phyloP scores from a whole-genome alignment of 2,888 invertebrate genomes.

The Drosophila longiperda region DNA sequence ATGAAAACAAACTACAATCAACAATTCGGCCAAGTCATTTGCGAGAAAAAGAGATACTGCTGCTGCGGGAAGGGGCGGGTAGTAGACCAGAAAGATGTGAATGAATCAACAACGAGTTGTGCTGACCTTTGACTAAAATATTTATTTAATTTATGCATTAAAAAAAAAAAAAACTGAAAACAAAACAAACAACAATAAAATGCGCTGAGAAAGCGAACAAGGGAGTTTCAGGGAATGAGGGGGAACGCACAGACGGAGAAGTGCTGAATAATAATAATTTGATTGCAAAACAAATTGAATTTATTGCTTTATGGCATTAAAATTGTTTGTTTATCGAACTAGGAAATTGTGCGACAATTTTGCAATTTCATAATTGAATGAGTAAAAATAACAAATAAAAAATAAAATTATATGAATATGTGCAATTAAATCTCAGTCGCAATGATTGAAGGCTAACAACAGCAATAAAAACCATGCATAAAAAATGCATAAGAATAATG shows the following conservation, averaged over 20 bases:
- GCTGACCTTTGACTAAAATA: conserved; percentile 58
- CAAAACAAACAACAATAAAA: conserved; percentile 16
- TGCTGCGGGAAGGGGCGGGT: neutral
- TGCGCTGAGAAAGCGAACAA: conserved; percentile 8
- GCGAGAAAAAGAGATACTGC: neutral
- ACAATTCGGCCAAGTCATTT: conserved; percentile 19
- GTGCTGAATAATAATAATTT: conserved; percentile 36
- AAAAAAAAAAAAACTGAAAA: conserved; percentile 7
- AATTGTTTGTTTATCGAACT: conserved; percentile 45
- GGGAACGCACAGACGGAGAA: neutral
- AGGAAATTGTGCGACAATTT: conserved; percentile 45
- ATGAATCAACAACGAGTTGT: conserved; percentile 59
- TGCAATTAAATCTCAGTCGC: conserved; percentile 35
- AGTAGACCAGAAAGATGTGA: conserved; percentile 42
- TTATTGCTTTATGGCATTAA: conserved; percentile 31
- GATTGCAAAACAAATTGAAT: conserved; percentile 45
- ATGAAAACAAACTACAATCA: conserved; percentile 14
- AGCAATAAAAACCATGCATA: conserved; percentile 19
- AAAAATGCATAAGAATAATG: conserved; percentile 3
- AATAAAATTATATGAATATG: conserved; percentile 13
- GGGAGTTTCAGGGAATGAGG: conserved; percentile 11
- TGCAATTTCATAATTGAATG: conserved; percentile 33
- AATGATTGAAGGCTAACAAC: conserved; percentile 40
- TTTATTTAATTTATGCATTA: conserved; percentile 47
- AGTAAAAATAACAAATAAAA: conserved; percentile 33